These are phyloP conservation scores for Tenthredo scrophulariae DNA, from an alignment of 2,888 invertebrate genomes.

Conservation along the genomic window DNA sequence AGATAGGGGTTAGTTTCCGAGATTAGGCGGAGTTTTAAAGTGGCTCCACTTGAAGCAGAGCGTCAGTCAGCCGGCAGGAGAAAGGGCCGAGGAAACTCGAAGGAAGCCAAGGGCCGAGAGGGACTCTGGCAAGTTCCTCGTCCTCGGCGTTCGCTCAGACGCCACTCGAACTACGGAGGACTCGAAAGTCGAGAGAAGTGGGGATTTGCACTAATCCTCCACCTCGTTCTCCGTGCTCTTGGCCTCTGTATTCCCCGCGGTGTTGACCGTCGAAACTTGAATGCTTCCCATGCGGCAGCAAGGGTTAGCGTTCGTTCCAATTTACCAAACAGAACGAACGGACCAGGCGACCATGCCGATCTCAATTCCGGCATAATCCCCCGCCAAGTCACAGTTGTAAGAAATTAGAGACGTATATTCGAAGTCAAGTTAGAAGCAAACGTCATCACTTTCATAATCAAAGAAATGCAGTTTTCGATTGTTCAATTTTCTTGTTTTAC, in stretches of 20 bases:
- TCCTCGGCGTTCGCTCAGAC: constrained; percentile 64
- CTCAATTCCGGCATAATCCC: constrained; percentile 29
- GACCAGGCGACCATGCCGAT: not conserved
- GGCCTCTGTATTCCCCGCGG: constrained; percentile 41
- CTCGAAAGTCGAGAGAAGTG: constrained; percentile 53
- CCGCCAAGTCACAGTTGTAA: not conserved
- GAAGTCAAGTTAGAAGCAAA: not conserved
- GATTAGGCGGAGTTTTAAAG: constrained; percentile 70
- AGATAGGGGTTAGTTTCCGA: constrained; percentile 63
- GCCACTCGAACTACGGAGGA: constrained; percentile 60
- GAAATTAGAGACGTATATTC: not conserved
- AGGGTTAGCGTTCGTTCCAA: constrained; percentile 47
- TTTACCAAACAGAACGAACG: constrained; percentile 41
- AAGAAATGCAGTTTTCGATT: not conserved
- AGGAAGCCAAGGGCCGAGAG: constrained; percentile 27
- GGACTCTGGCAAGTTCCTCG: constrained; percentile 52
- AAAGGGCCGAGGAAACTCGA: constrained; percentile 10
- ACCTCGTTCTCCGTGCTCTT: constrained; percentile 34
- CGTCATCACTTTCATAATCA: not conserved
- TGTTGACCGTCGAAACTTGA: constrained; percentile 42
- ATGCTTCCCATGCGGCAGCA: constrained; percentile 28
- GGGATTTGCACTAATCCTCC: constrained; percentile 53
- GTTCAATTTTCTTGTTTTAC: not conserved
- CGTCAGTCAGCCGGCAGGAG: constrained; percentile 59
- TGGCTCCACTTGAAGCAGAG: constrained; percentile 65